Conservation (phyloP, 2,888 invertebrate genomes). For the Blastobasis adustella region DNA sequence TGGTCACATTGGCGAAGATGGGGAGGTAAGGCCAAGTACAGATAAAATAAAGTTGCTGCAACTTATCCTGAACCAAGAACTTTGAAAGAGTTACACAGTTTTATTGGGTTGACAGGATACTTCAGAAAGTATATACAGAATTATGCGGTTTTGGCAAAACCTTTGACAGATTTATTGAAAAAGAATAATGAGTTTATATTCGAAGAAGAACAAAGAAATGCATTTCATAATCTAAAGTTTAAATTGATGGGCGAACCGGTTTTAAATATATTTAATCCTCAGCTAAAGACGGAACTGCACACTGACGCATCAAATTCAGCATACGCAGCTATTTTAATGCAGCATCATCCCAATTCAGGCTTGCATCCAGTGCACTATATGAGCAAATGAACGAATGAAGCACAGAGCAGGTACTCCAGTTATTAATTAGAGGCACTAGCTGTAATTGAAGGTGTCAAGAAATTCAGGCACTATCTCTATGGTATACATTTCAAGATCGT, state of each 20-base stretch:
- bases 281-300: constrained; percentile 8
- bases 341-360: constrained; percentile 1
- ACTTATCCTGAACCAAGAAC: constrained; percentile 13
- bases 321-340: constrained; percentile 8
- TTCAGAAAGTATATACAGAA: constrained; percentile 21
- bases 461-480: too few species aligned
- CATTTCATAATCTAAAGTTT: constrained; percentile 2
- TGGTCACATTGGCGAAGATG: constrained; percentile 8
- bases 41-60: constrained; percentile 15
- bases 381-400: constrained; percentile 7
- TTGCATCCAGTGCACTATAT: constrained; percentile 9
- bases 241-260: constrained; percentile 4
- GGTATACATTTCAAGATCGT: background rate
- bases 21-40: constrained; percentile 12
- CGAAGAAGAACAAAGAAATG: too few species aligned
- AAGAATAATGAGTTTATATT: constrained; percentile 2
- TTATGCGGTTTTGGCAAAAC: constrained; percentile 20
- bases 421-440: too few species aligned
- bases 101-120: constrained; percentile 17
- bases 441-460: too few species aligned
- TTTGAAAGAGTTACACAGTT: constrained; percentile 18
- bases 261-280: constrained; percentile 5
- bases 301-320: constrained; percentile 5
- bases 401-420: too few species aligned
- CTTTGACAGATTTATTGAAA: constrained; percentile 14